Base-by-base conservation (phyloP, 2,888 invertebrate species). In the Epiblema foenella region DNA sequence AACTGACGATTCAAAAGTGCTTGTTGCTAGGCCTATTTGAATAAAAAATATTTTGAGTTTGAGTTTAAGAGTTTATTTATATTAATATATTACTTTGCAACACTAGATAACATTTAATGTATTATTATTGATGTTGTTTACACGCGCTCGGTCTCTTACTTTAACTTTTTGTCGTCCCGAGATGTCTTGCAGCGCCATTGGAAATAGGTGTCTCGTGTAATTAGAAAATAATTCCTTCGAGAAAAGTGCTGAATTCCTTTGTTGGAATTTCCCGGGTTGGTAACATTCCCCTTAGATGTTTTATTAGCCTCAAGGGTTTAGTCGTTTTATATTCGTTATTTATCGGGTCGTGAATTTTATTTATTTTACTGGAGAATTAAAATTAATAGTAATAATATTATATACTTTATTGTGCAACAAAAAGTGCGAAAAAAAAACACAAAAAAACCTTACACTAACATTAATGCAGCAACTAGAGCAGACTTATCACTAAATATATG, bases 241-340 rank as follows among this genome's bases (percentile, higher is more conserved):
- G 10, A 24, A 54, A 56, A 57, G 69, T 69, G 69, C 69, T 63
- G 37, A 63, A 69, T 69, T 69, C 69, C 69, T 24, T 24, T 17
- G 62, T 56, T 57, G 57, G 56, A 69, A 69, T 63, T 63, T 49
- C 56, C 49, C 49, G 33, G 17, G 20, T 24, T 17, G 24, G 18
- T 17, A 59, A 64, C 39, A 57, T 63, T 62, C 33, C 62, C 63
- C 62, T 37, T 69, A 57, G 37, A 24, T 68, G 42, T 68, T 68
- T 15, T 68, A 68, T 63, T 63, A 63, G 56, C 62, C 46, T 17
- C 51, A 17, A 17, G 33, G 20, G 54, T 15, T 52, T 33, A 42
- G 42, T 42, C 42, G 42, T 42, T 42, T 42, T 42, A 15, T 42
- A 3, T 17, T 11, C 68, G 42, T 49, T 24, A 12, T 62, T 56